phyloP scores from a whole-genome alignment of 2,113 vertebrate species.

The Stomatorhinus ivindoensis region DNA sequence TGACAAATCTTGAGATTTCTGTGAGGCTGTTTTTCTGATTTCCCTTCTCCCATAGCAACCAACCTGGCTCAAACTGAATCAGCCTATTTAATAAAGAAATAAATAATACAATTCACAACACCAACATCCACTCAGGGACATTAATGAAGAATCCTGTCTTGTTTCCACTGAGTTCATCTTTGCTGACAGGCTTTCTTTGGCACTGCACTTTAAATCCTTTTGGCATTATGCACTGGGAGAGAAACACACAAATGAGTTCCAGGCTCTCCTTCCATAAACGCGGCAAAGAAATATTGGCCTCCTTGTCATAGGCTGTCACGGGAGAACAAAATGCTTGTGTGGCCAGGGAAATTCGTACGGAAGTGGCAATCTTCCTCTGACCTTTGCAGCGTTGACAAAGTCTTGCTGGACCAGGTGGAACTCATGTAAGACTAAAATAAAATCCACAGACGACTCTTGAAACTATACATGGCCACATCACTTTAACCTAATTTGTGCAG shows the following conservation, averaged over 20 bases:
- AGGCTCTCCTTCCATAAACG: not conserved
- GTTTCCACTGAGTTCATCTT: conserved; percentile 17
- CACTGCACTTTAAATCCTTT: not conserved
- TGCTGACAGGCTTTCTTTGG: conserved; percentile 16
- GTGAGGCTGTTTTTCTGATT: not conserved
- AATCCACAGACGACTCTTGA: not conserved
- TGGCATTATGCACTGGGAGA: conserved; percentile 11
- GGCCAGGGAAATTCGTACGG: not conserved
- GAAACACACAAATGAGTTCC: conserved; percentile 1
- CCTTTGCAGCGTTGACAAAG: conserved; percentile 14
- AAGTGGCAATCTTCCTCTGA: conserved; percentile 9
- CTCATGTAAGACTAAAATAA: conserved; percentile 8
- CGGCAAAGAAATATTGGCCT: not conserved
- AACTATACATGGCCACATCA: conserved; percentile 15
- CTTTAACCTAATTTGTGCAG: conserved; percentile 28
- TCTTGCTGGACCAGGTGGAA: conserved; percentile 5
- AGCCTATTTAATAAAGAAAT: not conserved
- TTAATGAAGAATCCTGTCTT: conserved; percentile 21
- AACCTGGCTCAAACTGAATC: not conserved
- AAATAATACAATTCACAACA: not conserved
- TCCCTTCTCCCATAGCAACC: not conserved
- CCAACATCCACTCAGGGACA: conserved; percentile 2
- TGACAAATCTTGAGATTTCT: not conserved
- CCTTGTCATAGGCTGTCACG: not conserved
- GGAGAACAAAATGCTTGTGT: not conserved